Conservation (phyloP, 2,113 vertebrate genomes). For the Procavia capensis region DNA sequence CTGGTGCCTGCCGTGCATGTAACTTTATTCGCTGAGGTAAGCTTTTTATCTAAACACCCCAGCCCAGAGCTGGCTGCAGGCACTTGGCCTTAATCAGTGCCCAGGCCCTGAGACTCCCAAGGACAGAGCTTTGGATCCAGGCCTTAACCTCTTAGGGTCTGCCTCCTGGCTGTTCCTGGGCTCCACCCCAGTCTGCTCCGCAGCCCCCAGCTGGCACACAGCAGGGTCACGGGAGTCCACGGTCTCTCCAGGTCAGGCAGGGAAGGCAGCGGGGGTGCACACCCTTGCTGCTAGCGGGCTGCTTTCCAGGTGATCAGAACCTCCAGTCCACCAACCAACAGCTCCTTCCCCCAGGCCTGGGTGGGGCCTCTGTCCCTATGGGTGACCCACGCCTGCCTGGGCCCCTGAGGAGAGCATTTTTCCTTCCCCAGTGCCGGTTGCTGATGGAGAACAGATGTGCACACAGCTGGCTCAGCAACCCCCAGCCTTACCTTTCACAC, state of each 20-base stretch:
- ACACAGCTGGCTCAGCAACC: slow-evolving; percentile 41
- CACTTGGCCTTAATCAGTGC: not conserved
- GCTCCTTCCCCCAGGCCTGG: not conserved
- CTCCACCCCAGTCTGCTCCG: not conserved
- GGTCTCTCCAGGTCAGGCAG: not conserved
- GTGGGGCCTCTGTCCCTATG: slow-evolving; percentile 19
- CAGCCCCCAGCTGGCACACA: not conserved
- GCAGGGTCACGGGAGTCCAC: not conserved
- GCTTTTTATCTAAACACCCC: not conserved
- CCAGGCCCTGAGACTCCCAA: not conserved
- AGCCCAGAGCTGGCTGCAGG: not conserved
- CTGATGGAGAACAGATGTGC: slow-evolving; percentile 81
- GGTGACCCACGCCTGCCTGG: slow-evolving; percentile 39
- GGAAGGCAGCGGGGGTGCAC: too few relatives aligned
- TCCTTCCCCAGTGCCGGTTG: slow-evolving; percentile 57
- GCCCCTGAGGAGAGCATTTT: slow-evolving; percentile 49
- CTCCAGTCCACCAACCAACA: not conserved
- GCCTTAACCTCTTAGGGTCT: not conserved
- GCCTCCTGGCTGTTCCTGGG: not conserved
- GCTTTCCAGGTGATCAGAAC: slow-evolving; percentile 22
- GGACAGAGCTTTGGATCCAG: not conserved
- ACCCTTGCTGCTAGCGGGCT: not conserved
- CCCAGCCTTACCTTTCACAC: slow-evolving; percentile 69
- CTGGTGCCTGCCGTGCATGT: not conserved
- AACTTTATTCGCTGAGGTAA: not conserved